Evolutionary conservation across 2,888 invertebrate species (phyloP).

Genomic region (Iphiclides podalirius): DNA sequence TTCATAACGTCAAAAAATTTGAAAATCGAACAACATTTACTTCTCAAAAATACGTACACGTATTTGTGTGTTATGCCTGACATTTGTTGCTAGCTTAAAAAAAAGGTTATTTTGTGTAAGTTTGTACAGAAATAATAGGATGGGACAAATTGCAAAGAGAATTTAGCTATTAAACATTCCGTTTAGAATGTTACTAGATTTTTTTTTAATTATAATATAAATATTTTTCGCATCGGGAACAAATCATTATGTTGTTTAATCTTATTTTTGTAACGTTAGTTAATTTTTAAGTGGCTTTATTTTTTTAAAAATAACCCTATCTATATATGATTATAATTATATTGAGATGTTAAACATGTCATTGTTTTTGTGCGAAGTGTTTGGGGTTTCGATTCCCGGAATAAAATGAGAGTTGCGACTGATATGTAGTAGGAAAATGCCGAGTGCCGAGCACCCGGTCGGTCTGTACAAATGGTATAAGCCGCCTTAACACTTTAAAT

Average conservation of each 20-base stretch:
- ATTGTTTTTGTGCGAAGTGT: constrained; percentile 77
- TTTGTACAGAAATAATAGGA: constrained; percentile 77
- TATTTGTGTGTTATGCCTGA: constrained; percentile 68
- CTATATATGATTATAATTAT: constrained; percentile 72
- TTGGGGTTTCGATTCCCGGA: constrained; percentile 63
- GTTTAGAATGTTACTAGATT: constrained; percentile 79
- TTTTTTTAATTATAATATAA: constrained; percentile 59
- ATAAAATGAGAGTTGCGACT: constrained; percentile 73
- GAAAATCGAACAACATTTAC: constrained; percentile 60
- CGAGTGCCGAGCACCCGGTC: constrained; percentile 54
- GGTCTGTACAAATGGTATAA: constrained; percentile 78
- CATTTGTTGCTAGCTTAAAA: constrained; percentile 74
- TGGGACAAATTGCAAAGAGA: constrained; percentile 80
- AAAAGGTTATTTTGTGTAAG: constrained; percentile 71
- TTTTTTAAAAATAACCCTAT: constrained; percentile 62
- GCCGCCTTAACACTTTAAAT: constrained; percentile 75
- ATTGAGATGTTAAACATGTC: constrained; percentile 77
- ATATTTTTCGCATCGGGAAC: constrained; percentile 77
- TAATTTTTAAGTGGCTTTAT: constrained; percentile 78
- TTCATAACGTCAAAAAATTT: constrained; percentile 47
- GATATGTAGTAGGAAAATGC: constrained; percentile 70
- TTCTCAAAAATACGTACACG: constrained; percentile 53
- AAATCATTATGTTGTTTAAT: constrained; percentile 80
- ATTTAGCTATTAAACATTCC: constrained; percentile 79
- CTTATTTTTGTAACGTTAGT: constrained; percentile 79